Evolutionary conservation across 1,140 invertebrate species (phyloP).

Genomic region (Drosophila suzukii): DNA sequence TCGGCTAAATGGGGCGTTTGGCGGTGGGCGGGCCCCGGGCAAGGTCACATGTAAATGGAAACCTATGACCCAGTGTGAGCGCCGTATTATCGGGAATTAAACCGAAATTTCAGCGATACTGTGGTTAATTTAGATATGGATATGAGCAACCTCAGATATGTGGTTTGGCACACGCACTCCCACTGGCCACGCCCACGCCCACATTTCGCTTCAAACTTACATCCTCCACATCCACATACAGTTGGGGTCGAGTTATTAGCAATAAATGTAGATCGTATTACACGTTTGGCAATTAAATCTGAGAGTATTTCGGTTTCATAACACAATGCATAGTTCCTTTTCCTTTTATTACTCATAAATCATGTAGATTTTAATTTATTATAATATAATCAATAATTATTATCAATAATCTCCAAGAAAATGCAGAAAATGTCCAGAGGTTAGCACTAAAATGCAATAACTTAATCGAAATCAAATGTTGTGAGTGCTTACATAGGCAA

Average conservation of each 20-base stretch:
- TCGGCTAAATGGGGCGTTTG: background rate
- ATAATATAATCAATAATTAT: too few relatives aligned
- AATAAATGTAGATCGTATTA: background rate
- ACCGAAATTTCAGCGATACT: conserved; percentile 37
- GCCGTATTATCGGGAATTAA: conserved; percentile 39
- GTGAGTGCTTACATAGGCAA: too few relatives aligned
- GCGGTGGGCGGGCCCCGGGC: conserved; percentile 1
- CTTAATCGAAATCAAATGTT: background rate
- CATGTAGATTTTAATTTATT: too few relatives aligned
- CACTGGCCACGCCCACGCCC: background rate
- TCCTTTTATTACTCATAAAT: too few relatives aligned
- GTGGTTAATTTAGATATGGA: conserved; percentile 69
- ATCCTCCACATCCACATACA: conserved; percentile 1
- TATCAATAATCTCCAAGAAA: too few relatives aligned
- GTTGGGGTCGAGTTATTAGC: background rate
- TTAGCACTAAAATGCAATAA: too few relatives aligned
- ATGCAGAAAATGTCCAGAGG: too few relatives aligned
- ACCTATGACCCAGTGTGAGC: conserved; percentile 5
- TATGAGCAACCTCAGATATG: conserved; percentile 47
- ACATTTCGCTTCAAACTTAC: background rate
- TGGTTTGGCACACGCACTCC: conserved; percentile 35
- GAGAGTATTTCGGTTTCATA: too few relatives aligned
- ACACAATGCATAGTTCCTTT: too few relatives aligned
- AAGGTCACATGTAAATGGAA: conserved; percentile 35
- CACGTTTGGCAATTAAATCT: too few relatives aligned